Evolutionary conservation across 2,113 vertebrate species (phyloP).

Genomic region (Elachura formosa): DNA sequence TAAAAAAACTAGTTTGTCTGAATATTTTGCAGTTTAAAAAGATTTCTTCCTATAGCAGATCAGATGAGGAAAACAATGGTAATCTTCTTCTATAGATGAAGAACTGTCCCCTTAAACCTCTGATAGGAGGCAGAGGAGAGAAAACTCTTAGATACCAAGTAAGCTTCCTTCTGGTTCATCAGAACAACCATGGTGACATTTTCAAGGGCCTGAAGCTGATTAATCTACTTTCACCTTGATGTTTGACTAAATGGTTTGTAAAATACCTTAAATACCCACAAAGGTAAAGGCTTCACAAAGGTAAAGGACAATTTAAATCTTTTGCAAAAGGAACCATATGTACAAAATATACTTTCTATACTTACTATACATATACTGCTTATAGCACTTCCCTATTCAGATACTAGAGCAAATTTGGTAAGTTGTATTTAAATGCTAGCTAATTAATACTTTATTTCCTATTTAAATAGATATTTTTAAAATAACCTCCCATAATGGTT

Average conservation of each 20-base stretch:
- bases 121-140: background rate
- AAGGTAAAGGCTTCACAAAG: background rate
- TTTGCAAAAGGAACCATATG: background rate
- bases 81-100: background rate
- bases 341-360: background rate
- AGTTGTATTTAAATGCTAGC: background rate
- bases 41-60: background rate
- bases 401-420: background rate
- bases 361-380: background rate
- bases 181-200: background rate
- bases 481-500: fast-evolving
- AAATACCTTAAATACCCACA: background rate
- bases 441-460: background rate
- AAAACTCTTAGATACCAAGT: background rate
- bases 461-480: background rate
- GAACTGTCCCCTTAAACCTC: background rate
- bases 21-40: background rate
- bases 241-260: background rate
- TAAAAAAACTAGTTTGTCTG: background rate
- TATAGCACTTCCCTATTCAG: background rate
- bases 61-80: background rate
- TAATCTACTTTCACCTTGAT: background rate
- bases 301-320: background rate
- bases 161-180: background rate
- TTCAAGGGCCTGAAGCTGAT: background rate